phyloP scores from a whole-genome alignment of 2,113 vertebrate genomes.

The Vicugna pacos region DNA sequence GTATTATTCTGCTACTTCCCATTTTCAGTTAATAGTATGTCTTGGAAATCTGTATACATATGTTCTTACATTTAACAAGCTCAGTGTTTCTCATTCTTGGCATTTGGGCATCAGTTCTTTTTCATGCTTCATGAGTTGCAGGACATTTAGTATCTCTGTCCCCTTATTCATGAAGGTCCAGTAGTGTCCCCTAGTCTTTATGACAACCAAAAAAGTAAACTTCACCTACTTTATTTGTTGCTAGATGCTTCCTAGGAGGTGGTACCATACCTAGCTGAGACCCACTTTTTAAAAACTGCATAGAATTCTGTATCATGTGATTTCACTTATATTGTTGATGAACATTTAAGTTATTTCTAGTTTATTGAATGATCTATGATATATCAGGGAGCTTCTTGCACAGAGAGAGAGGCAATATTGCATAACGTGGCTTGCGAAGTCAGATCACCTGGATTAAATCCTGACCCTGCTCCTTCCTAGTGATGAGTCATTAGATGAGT shows the following conservation, averaged over 20 bases:
- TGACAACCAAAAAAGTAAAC: constrained; percentile 19
- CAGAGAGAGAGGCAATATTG: background rate
- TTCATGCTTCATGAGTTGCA: background rate
- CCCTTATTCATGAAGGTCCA: background rate
- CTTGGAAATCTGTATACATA: background rate
- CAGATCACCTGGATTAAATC: constrained; percentile 31
- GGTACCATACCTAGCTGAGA: background rate
- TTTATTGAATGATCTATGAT: background rate
- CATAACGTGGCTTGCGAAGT: background rate
- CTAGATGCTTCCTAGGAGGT: background rate
- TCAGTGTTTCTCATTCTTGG: background rate
- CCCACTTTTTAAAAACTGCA: constrained; percentile 31
- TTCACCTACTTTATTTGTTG: background rate
- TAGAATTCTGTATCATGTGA: background rate
- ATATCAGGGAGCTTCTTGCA: constrained; percentile 14
- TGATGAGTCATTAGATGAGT: constrained; percentile 1
- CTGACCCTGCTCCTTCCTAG: background rate
- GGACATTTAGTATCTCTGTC: background rate
- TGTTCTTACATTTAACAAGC: background rate
- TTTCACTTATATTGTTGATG: background rate
- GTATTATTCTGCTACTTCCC: background rate
- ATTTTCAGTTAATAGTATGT: background rate
- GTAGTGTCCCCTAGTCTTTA: background rate
- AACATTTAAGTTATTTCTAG: constrained; percentile 27
- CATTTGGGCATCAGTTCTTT: constrained; percentile 28